Evolutionary conservation across 2,113 vertebrate genomes (phyloP), one percentile per base, ranked within the genome.

Genomic region (Isichthys henryi): DNA sequence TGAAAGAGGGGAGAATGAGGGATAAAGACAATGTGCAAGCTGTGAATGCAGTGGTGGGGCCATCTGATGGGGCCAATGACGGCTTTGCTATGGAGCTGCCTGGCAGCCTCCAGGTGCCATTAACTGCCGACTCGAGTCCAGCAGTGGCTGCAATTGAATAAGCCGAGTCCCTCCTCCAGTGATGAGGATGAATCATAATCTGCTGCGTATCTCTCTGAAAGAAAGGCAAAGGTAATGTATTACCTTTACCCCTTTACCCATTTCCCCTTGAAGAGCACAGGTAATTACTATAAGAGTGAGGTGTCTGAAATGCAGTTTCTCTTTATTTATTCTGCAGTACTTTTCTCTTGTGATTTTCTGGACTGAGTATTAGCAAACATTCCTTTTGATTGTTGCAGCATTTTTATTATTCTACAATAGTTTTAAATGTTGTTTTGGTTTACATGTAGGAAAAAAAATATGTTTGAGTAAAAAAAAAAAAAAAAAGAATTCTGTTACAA

Each of bases 121-220:
- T 49, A 86, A 49, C 83, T 13, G n/a, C 21, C 46, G 7, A 43
- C 9, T 43, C 77, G 94, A 95, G 93, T 93, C 93, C 94, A 94
- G 94, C 94, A 95, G 95, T 95, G 95, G 95, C 95, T 96, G 95
- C 96, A 96, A 96, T 96, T 95, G 95, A 95, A 95, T 94, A 94
- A 91, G 92, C 89, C 88, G 91, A 87, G 92, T 92, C 91, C 89
- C 62, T 13, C 87, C 89, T 39, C 27, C 82, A 66, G 83, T 27
- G 88, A 91, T 15, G 87, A 87, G 84, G 89, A 93, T 93, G 91
- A 95, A 92, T 94, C 91, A 93, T 89, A 91, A 86, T 93, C 90
- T 88, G 89, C 92, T 90, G 88, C 21, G 10, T 70, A 27, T 31
- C 62, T 10, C 58, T 31, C n/a, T 70, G 62, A 70, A 31, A 31